These are phyloP conservation scores for Dicrostonyx torquatus DNA, from an alignment of 2,797 vertebrate genomes.

Conservation along the genomic window DNA sequence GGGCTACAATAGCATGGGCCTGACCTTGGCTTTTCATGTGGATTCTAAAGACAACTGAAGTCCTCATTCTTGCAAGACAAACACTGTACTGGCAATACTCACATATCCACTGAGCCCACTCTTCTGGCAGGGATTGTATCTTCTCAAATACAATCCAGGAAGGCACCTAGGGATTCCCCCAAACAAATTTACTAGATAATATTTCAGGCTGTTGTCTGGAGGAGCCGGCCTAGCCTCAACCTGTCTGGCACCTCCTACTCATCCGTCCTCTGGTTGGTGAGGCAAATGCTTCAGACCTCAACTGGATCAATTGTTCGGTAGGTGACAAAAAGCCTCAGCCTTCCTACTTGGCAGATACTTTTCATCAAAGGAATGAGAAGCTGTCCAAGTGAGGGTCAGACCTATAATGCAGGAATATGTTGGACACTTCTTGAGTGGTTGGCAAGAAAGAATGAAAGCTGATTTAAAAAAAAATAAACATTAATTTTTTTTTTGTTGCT, in stretches of 20 bases:
- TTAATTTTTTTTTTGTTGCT: background rate
- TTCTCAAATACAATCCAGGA: background rate
- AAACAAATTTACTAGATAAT: background rate
- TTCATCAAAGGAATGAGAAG: background rate
- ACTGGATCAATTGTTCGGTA: background rate
- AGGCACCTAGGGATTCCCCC: background rate
- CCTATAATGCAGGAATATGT: background rate
- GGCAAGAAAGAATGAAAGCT: background rate
- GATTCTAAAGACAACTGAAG: background rate
- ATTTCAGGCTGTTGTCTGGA: background rate
- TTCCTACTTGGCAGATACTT: background rate
- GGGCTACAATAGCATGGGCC: background rate
- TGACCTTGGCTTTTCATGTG: background rate
- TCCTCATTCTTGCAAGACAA: background rate
- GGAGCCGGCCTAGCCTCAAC: background rate
- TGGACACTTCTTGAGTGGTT: background rate
- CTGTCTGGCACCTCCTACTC: background rate
- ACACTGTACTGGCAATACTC: too few species aligned
- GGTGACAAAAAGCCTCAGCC: background rate
- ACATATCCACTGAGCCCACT: background rate
- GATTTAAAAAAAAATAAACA: background rate
- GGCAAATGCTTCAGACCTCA: background rate
- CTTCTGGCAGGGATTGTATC: background rate
- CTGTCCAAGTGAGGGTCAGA: background rate
- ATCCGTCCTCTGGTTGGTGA: background rate